Evolutionary conservation across 2,888 invertebrate species (phyloP).

Genomic region (Camponotus fellah): DNA sequence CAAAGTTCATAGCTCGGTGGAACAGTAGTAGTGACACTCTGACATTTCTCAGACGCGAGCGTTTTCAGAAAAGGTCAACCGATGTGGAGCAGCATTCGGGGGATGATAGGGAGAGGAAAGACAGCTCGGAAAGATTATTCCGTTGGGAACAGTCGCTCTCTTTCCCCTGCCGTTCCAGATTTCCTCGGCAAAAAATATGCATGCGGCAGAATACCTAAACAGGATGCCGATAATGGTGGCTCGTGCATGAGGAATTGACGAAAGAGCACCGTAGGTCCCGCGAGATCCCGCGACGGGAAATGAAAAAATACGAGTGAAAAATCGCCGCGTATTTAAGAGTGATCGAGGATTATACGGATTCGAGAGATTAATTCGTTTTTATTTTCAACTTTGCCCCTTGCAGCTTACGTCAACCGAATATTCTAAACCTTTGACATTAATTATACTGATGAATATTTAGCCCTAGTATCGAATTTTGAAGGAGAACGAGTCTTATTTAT

Average conservation of each 20-base stretch:
- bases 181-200: neutral
- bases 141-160: neutral
- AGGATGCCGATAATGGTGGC: neutral
- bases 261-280: neutral
- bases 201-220: neutral
- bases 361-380: neutral
- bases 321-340: neutral
- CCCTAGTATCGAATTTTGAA: neutral
- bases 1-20: conserved; percentile 38
- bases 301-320: neutral
- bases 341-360: neutral
- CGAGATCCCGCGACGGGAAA: neutral
- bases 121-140: neutral
- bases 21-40: conserved; percentile 50
- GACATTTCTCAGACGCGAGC: conserved; percentile 68
- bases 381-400: neutral
- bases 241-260: neutral
- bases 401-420: neutral
- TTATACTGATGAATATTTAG: neutral
- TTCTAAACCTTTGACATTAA: neutral
- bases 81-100: conserved; percentile 63
- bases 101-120: conserved; percentile 39
- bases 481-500: neutral
- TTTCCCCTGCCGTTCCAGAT: neutral
- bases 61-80: conserved; percentile 68